Evolutionary conservation across 2,888 invertebrate species (phyloP).

Genomic region (Apeira syringaria): DNA sequence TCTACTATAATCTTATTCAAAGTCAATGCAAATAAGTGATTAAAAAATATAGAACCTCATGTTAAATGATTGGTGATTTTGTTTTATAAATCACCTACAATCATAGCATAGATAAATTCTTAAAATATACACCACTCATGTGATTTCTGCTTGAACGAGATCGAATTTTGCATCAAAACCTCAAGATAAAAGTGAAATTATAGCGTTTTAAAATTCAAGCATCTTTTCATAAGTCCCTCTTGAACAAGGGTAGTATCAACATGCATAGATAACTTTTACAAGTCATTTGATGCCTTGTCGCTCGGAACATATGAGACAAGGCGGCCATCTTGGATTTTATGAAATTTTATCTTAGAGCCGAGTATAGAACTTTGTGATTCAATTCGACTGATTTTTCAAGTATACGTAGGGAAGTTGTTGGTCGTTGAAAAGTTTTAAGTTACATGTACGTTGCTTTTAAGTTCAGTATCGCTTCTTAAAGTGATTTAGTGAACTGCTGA

Average conservation of each 20-base stretch:
- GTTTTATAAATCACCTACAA: too few species aligned
- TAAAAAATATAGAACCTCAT: too few species aligned
- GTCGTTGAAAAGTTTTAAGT: constrained; percentile 1
- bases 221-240: constrained; percentile 4
- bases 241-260: not conserved
- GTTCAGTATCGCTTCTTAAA: constrained; percentile 8
- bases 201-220: constrained; percentile 10
- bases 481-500: not conserved
- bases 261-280: constrained; percentile 3
- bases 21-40: too few species aligned
- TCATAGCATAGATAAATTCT: too few species aligned
- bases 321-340: constrained; percentile 15
- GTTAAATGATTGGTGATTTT: too few species aligned
- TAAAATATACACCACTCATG: too few species aligned
- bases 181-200: too few species aligned
- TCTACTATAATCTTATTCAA: too few species aligned
- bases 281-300: constrained; percentile 14
- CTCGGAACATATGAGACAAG: constrained; percentile 4
- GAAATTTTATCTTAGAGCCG: too few species aligned
- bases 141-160: too few species aligned
- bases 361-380: constrained; percentile 1
- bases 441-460: constrained; percentile 1
- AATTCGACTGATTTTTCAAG: constrained; percentile 1
- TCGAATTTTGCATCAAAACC: too few species aligned
- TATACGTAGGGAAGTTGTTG: constrained; percentile 1